Evolutionary conservation across 2,797 vertebrate genomes (phyloP).

Genomic region (Sebastes nivosus): DNA sequence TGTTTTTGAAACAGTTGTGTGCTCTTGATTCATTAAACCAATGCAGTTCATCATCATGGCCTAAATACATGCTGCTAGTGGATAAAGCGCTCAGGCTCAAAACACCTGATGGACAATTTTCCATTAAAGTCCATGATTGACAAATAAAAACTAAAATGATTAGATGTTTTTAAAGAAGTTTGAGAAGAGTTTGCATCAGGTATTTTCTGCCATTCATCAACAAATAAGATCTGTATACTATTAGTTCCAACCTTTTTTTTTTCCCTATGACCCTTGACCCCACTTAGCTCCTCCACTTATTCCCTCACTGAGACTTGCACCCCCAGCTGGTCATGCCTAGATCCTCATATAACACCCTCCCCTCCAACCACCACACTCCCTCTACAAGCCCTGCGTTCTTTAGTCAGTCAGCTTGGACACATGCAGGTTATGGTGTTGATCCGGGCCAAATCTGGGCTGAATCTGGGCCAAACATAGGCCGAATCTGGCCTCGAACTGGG

Average conservation of each 20-base stretch:
- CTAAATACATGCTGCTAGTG: constrained; percentile 23
- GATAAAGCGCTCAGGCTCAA: constrained; percentile 46
- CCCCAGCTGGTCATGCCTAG: constrained; percentile 67
- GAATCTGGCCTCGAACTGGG: constrained; percentile 19
- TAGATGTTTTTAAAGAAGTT: background rate
- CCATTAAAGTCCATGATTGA: background rate
- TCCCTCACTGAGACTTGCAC: constrained; percentile 55
- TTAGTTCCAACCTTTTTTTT: constrained; percentile 30
- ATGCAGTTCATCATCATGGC: constrained; percentile 50
- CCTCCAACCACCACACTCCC: constrained; percentile 32
- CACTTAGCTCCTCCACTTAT: constrained; percentile 42
- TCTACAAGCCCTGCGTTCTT: constrained; percentile 58
- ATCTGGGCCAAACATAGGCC: constrained; percentile 51
- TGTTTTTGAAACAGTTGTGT: background rate
- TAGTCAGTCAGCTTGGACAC: constrained; percentile 72
- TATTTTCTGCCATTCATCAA: constrained; percentile 65
- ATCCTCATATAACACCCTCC: constrained; percentile 56
- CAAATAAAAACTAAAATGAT: background rate
- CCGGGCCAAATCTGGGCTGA: constrained; percentile 73
- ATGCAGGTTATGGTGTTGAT: constrained; percentile 72
- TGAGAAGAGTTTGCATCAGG: constrained; percentile 51
- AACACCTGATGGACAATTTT: constrained; percentile 65
- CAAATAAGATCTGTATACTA: constrained; percentile 1
- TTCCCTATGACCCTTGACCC: constrained; percentile 47
- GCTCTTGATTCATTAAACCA: constrained; percentile 42